phyloP scores from a whole-genome alignment of 2,888 invertebrate genomes.

The Luperina nickerlii region DNA sequence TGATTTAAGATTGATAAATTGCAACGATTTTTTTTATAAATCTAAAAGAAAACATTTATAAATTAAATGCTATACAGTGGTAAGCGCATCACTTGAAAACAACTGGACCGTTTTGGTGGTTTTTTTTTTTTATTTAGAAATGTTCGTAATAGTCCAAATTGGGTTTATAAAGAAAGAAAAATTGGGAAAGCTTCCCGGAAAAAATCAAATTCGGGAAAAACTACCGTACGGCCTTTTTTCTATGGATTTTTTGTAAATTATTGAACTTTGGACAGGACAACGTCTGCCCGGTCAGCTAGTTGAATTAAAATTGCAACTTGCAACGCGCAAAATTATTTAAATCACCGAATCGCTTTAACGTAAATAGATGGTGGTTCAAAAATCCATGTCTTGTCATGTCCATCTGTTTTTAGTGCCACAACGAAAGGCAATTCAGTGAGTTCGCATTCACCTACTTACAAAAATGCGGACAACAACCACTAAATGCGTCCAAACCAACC shows the following conservation, averaged over 20 bases:
- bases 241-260: too few species aligned
- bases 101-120: background rate
- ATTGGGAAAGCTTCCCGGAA: background rate
- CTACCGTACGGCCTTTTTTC: background rate
- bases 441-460: conserved; percentile 69
- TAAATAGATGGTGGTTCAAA: background rate
- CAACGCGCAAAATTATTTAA: background rate
- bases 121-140: background rate
- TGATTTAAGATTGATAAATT: background rate
- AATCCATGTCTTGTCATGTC: background rate
- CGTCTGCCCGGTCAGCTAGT: too few species aligned
- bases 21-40: background rate
- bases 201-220: too few species aligned
- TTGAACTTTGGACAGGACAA: too few species aligned
- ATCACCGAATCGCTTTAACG: background rate
- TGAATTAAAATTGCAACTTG: background rate
- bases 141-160: background rate
- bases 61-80: background rate
- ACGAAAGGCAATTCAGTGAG: conserved; percentile 65
- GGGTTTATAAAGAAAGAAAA: background rate
- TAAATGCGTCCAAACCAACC: conserved; percentile 65
- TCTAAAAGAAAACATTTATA: background rate
- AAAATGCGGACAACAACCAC: conserved; percentile 67
- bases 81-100: background rate
- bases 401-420: conserved; percentile 54